These are phyloP conservation scores for Drosophila mayaguana DNA, from an alignment of 2,888 invertebrate species.

Conservation along the genomic window DNA sequence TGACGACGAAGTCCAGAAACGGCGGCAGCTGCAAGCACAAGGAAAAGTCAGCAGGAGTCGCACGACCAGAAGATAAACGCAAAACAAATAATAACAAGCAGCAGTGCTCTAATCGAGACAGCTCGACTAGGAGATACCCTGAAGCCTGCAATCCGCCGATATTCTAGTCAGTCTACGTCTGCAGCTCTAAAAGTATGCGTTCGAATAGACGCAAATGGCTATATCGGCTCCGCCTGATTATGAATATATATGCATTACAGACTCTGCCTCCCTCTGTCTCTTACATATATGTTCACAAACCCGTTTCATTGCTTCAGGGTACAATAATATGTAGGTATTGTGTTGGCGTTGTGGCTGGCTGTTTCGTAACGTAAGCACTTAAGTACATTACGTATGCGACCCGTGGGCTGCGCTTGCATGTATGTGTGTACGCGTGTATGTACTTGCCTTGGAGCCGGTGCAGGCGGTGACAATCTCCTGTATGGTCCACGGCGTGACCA, in stretches of 20 bases:
- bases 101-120: too few species aligned
- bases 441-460: conserved; percentile 91
- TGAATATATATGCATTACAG: too few species aligned
- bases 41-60: neutral
- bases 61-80: conserved; percentile 2
- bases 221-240: too few species aligned
- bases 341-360: conserved; percentile 28
- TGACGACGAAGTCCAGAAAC: conserved; percentile 92
- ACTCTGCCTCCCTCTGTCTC: too few species aligned
- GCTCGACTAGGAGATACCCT: too few species aligned
- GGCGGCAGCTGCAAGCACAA: conserved; percentile 88
- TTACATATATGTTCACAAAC: too few species aligned
- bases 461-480: conserved; percentile 96
- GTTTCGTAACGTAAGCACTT: conserved; percentile 9
- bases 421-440: conserved; percentile 9
- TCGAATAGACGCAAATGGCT: too few species aligned
- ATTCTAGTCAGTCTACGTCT: too few species aligned
- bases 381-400: conserved; percentile 62
- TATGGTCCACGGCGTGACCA: conserved; percentile 96
- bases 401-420: conserved; percentile 7
- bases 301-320: too few species aligned
- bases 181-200: too few species aligned
- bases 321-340: neutral
- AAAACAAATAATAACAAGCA: conserved; percentile 12
- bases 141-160: too few species aligned